Evolutionary conservation across 1,140 invertebrate species (phyloP).

Genomic region (Musca domestica): DNA sequence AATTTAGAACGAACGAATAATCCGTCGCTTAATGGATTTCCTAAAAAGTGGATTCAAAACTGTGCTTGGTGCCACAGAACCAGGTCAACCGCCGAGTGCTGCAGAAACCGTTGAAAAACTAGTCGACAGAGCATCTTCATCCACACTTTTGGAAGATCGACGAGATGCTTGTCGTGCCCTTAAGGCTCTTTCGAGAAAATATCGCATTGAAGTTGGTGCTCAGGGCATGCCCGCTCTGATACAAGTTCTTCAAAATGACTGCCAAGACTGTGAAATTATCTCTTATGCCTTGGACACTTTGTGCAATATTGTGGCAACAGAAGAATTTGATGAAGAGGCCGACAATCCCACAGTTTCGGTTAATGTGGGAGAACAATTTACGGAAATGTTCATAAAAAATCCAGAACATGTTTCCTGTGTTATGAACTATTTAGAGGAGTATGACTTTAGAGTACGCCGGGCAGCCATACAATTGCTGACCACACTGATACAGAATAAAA

Average conservation of each 20-base stretch:
- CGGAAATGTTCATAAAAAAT: slow-evolving; percentile 97
- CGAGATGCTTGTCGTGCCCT: slow-evolving; percentile 94
- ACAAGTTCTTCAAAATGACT: slow-evolving; percentile 74
- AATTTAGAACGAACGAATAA: background rate
- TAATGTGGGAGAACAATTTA: slow-evolving; percentile 91
- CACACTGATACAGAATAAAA: slow-evolving; percentile 75
- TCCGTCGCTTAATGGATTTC: slow-evolving; percentile 69
- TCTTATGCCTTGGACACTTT: slow-evolving; percentile 89
- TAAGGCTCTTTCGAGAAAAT: slow-evolving; percentile 90
- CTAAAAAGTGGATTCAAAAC: slow-evolving; percentile 84
- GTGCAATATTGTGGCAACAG: slow-evolving; percentile 83
- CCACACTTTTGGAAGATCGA: slow-evolving; percentile 89
- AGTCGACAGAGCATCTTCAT: slow-evolving; percentile 87
- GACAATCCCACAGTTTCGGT: slow-evolving; percentile 61
- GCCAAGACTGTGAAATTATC: slow-evolving; percentile 87
- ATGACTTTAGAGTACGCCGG: slow-evolving; percentile 86
- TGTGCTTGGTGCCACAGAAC: slow-evolving; percentile 78
- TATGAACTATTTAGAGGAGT: slow-evolving; percentile 89
- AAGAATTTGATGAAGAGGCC: slow-evolving; percentile 80
- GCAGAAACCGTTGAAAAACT: slow-evolving; percentile 92
- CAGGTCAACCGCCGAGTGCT: slow-evolving; percentile 69
- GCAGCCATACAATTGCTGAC: slow-evolving; percentile 84
- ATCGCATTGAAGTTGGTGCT: slow-evolving; percentile 92
- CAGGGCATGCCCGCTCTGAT: slow-evolving; percentile 87
- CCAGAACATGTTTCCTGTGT: slow-evolving; percentile 82